phyloP scores from a whole-genome alignment of 2,888 invertebrate genomes.

The Mamestra brassicae region DNA sequence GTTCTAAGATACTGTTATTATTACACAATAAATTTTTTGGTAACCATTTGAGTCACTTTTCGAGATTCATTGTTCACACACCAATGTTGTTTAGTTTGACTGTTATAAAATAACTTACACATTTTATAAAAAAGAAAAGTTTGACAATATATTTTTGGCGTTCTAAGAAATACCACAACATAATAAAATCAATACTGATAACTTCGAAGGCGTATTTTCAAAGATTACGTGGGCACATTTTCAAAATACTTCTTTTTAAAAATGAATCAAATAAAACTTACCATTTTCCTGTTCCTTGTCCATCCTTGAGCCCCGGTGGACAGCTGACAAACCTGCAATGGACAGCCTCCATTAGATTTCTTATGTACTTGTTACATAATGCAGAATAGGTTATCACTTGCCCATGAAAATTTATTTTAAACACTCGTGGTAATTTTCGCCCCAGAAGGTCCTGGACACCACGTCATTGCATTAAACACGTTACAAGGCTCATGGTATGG shows the following conservation, averaged over 20 bases:
- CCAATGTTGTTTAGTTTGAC: not conserved
- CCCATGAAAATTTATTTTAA: slow-evolving; percentile 70
- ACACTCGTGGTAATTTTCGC: slow-evolving; percentile 62
- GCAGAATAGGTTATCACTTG: slow-evolving; percentile 87
- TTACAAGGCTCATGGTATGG: slow-evolving; percentile 62
- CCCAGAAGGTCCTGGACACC: slow-evolving; percentile 59
- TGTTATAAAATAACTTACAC: not conserved
- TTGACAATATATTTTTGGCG: not conserved
- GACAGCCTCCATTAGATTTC: slow-evolving; percentile 84
- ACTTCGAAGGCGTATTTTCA: not conserved
- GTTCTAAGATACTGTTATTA: slow-evolving; percentile 23
- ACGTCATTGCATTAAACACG: slow-evolving; percentile 68
- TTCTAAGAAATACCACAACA: slow-evolving; percentile 18
- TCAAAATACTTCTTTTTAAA: slow-evolving; percentile 14
- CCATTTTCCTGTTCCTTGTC: slow-evolving; percentile 95
- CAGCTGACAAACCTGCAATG: slow-evolving; percentile 93
- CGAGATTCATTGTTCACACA: not conserved
- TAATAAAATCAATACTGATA: slow-evolving; percentile 49
- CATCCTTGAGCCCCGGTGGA: slow-evolving; percentile 94
- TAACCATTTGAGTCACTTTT: slow-evolving; percentile 37
- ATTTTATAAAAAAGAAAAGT: not conserved
- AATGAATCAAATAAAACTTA: slow-evolving; percentile 83
- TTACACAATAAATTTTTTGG: slow-evolving; percentile 45
- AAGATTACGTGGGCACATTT: slow-evolving; percentile 23
- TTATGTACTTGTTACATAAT: slow-evolving; percentile 89